A percentile compares a stretch with the other conserved stretches of the same genome.
These are phyloP conservation scores for Ceraclea dissimilis DNA, from an alignment of 2,888 invertebrate species.

Conservation along the genomic window DNA sequence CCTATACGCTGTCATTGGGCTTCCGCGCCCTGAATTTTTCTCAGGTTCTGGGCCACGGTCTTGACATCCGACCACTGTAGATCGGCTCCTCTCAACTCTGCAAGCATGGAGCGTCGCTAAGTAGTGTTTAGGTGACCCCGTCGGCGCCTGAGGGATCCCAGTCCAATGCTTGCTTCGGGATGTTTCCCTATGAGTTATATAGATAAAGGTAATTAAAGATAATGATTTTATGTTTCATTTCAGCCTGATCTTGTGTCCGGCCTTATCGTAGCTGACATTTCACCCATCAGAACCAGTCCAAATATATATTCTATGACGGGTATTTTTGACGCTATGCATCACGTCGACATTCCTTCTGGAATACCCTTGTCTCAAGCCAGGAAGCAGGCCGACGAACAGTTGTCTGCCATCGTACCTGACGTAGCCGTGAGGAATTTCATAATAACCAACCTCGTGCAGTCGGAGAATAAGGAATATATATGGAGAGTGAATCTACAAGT, in stretches of 20 bases:
- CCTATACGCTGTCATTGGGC: no score
- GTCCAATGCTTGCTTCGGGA: no score
- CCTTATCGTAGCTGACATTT: conserved; percentile 64
- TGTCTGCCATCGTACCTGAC: conserved; percentile 51
- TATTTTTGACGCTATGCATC: conserved; percentile 60
- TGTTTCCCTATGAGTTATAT: no score
- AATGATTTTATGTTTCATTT: no score
- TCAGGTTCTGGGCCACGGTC: no score
- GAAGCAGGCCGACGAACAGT: conserved; percentile 55
- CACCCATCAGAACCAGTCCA: conserved; percentile 56
- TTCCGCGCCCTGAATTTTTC: no score
- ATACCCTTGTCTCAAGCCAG: conserved; percentile 64
- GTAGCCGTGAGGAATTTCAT: conserved; percentile 66
- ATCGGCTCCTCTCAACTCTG: no score
- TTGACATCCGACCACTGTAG: no score
- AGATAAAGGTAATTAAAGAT: no score
- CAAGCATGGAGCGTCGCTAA: no score
- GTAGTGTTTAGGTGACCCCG: no score
- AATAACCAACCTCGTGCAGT: conserved; percentile 75
- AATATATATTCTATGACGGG: conserved; percentile 54
- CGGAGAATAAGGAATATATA: conserved; percentile 51
- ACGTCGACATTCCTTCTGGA: conserved; percentile 52
- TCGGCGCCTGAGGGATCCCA: no score
- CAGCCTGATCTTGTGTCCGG: conserved; percentile 57
- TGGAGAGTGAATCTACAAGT: conserved; percentile 79